These are phyloP conservation scores for Popillia japonica DNA, from an alignment of 1,140 invertebrate species.

Conservation along the genomic window DNA sequence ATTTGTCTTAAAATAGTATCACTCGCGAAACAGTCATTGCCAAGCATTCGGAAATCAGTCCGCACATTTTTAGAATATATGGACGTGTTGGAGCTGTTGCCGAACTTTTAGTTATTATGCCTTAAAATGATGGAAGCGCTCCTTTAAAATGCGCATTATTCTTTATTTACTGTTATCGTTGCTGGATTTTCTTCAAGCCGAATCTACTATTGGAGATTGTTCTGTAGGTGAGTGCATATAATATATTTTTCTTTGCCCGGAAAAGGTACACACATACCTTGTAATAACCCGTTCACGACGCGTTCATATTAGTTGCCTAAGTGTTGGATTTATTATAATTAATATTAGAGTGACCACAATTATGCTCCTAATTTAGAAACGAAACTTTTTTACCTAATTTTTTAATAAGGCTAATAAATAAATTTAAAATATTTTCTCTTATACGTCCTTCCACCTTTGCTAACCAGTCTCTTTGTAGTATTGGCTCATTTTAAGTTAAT, in stretches of 20 bases:
- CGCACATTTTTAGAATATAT: neutral
- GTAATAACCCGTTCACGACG: neutral
- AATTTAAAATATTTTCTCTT: too few relatives aligned
- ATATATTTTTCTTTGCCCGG: neutral
- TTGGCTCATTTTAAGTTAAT: too few relatives aligned
- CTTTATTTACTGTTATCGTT: neutral
- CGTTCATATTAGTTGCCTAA: neutral
- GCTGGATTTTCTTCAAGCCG: neutral
- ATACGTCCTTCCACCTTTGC: too few relatives aligned
- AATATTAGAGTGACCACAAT: too few relatives aligned
- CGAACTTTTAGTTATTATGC: neutral
- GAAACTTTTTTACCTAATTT: too few relatives aligned
- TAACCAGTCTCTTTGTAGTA: too few relatives aligned
- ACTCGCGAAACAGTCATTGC: conserved; percentile 9
- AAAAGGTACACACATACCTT: neutral
- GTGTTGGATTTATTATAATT: neutral
- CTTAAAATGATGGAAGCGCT: neutral
- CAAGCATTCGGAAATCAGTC: conserved; percentile 12
- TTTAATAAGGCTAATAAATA: too few relatives aligned
- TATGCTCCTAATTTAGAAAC: too few relatives aligned
- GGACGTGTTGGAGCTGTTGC: neutral
- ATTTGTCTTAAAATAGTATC: conserved; percentile 34
- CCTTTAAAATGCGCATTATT: neutral
- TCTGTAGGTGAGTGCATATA: conserved; percentile 6
- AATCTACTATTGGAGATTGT: neutral